phyloP scores from a whole-genome alignment of 2,113 vertebrate species.

The Cyphomyrus plagiostoma region DNA sequence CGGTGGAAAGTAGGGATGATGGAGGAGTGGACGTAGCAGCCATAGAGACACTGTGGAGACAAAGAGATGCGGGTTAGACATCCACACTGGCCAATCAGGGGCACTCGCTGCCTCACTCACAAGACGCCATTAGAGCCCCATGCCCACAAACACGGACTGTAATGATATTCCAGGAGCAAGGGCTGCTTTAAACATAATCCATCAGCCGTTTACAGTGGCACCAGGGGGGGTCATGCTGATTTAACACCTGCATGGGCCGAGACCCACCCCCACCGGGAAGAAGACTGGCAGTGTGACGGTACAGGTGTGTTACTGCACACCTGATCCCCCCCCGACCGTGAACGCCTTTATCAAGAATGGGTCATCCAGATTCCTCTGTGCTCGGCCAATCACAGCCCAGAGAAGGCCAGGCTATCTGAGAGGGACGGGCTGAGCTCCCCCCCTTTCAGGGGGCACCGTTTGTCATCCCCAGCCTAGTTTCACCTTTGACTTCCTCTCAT shows the following conservation, averaged over 20 bases:
- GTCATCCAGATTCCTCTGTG: neutral
- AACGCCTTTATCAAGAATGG: neutral
- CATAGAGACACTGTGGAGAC: constrained; percentile 70
- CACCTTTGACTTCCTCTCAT: neutral
- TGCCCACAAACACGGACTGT: neutral
- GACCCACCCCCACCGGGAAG: neutral
- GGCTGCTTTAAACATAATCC: neutral
- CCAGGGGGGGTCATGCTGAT: neutral
- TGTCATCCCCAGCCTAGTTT: neutral
- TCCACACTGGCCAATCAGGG: neutral
- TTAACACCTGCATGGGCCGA: neutral
- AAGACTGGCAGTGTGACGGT: neutral
- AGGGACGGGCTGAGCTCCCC: neutral
- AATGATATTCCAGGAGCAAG: neutral
- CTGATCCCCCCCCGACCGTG: neutral
- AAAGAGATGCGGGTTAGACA: constrained; percentile 31
- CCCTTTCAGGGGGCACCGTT: neutral
- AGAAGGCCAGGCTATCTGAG: neutral
- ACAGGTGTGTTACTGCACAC: neutral
- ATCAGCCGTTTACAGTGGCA: neutral
- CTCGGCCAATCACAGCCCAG: neutral
- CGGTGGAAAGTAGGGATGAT: constrained; percentile 83
- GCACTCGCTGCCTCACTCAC: neutral
- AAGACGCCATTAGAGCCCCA: neutral
- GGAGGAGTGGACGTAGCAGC: constrained; percentile 79